Evolutionary conservation across 2,113 vertebrate genomes (phyloP).

Genomic region (Rhinopomastus cyanomelas): DNA sequence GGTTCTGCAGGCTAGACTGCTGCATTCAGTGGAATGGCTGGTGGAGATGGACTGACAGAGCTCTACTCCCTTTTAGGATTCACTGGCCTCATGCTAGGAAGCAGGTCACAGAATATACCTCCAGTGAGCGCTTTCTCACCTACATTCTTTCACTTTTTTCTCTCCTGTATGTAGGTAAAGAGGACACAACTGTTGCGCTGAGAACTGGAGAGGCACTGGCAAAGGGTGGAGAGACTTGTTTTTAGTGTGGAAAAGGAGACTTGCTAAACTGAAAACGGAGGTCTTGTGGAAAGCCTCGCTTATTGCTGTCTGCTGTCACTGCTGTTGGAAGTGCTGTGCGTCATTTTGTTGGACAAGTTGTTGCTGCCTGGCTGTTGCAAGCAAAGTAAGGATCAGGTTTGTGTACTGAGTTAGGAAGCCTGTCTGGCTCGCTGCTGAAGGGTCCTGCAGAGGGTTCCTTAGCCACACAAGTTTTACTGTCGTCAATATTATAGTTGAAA

Average conservation of each 20-base stretch:
- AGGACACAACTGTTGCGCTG: not conserved
- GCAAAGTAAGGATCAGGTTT: not conserved
- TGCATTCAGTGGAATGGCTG: not conserved
- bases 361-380: not conserved
- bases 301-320: not conserved
- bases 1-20: not conserved
- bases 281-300: not conserved
- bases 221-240: rapidly evolving
- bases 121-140: not conserved
- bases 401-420: not conserved
- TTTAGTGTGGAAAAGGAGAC: not conserved
- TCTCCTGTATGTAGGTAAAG: rapidly evolving
- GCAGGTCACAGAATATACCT: not conserved
- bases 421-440: not conserved
- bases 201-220: no score
- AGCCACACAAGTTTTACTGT: not conserved
- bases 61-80: not conserved
- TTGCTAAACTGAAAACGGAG: not conserved
- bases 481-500: not conserved
- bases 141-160: not conserved
- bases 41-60: not conserved
- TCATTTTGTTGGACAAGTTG: not conserved
- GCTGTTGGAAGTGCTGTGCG: not conserved
- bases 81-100: not conserved
- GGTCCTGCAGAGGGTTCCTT: not conserved